Evolutionary conservation across 2,888 invertebrate genomes (phyloP), one percentile per base, ranked within the genome.

Genomic region (Nomada hirtipes): DNA sequence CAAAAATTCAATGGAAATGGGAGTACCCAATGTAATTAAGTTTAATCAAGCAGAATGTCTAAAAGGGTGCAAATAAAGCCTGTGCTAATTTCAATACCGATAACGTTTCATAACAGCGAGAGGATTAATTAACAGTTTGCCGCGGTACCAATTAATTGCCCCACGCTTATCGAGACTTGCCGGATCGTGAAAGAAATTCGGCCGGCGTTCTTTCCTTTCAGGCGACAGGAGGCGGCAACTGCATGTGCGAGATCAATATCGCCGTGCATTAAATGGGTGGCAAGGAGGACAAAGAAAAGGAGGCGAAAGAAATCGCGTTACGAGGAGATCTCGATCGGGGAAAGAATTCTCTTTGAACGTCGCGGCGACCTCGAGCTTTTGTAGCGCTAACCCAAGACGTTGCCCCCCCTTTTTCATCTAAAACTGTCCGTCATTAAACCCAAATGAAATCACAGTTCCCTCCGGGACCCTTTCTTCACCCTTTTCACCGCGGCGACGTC

Each of bases 361-460:
- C 65, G 11, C 42, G 4, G 36, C 20, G 4, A n/a, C n/a, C 47
- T 59, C 26, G 44, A 20, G 29, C 42, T 57, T 60, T 60, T 29
- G 1, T 0, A 7, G 23, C 3, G n/a, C 26, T n/a, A 0, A 23
- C 50, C 18, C 50, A 18, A 36, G 36, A 18, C 60, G 70, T 50
- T 65, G 20, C 20, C 29, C n/a, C n/a, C 59, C 11, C 52, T 10
- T 47, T 29, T 50, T n/a, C 23, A n/a, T 20, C 11, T 67, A 11
- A 65, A 82, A 82, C 76, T 55, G 76, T 44, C 29, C 76, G 76
- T 82, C 82, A 36, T 82, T 82, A 82, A 73, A 82, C 60, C 29
- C 76, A 65, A 82, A 82, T 65, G 82, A 89, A 90, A 91, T 89
- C 86, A 89, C 85, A 87, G 84, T 90, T 90, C 88, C 84, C 84